Conservation (phyloP, 2,797 vertebrate genomes). For the Dermochelys coriacea region DNA sequence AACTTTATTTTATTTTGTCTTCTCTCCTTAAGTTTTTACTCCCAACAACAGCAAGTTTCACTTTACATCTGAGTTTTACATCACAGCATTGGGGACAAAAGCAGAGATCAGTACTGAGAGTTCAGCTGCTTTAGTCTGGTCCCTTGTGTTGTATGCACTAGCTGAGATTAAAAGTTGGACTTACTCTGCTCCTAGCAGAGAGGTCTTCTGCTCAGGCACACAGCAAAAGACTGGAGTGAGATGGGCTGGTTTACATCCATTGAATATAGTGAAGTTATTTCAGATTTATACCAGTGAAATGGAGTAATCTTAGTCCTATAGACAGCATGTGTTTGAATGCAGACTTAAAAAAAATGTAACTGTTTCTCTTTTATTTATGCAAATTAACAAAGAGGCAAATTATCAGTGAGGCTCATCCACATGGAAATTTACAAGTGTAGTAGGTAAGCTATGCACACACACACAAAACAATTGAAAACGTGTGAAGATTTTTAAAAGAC, state of each 20-base stretch:
- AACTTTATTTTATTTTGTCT: background rate
- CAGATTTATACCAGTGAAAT: background rate
- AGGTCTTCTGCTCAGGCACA: background rate
- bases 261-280: background rate
- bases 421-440: background rate
- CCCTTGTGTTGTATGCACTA: background rate
- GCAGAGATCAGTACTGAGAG: background rate
- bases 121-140: background rate
- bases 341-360: background rate
- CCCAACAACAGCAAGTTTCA: background rate
- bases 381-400: background rate
- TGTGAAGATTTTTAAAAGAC: accelerated
- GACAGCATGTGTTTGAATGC: background rate
- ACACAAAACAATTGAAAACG: background rate
- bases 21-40: background rate
- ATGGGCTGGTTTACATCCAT: accelerated
- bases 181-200: background rate
- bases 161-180: background rate
- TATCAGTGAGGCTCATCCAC: accelerated
- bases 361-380: background rate
- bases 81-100: background rate
- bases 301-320: background rate
- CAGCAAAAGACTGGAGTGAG: background rate
- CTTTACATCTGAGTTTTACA: background rate
- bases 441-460: background rate